These are phyloP conservation scores for Pimephales promelas DNA, from an alignment of 2,113 vertebrate species.

Conservation along the genomic window DNA sequence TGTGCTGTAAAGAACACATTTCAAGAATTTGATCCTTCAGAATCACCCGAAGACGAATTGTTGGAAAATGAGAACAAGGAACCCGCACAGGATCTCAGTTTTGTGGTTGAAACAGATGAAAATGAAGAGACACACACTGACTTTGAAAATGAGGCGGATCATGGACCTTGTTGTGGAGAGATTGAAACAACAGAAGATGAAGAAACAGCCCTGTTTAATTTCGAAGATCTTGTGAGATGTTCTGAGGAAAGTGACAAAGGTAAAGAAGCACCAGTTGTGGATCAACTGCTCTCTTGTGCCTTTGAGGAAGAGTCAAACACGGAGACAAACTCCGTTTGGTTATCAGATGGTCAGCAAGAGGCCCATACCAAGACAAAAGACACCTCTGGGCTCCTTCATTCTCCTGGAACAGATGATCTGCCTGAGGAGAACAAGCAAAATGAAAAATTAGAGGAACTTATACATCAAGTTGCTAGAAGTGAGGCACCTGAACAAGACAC, in stretches of 20 bases:
- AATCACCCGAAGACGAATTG: not conserved
- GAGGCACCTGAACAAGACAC: slow-evolving; percentile 24
- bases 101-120: slow-evolving; percentile 6
- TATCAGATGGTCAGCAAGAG: slow-evolving; percentile 16
- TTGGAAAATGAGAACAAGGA: slow-evolving; percentile 23
- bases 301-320: slow-evolving; percentile 32
- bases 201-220: slow-evolving; percentile 24
- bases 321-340: not conserved
- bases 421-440: not conserved
- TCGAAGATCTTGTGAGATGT: slow-evolving; percentile 58
- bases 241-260: slow-evolving; percentile 63
- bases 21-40: not conserved
- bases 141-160: not conserved
- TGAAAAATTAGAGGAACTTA: slow-evolving; percentile 29
- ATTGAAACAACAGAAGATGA: slow-evolving; percentile 50
- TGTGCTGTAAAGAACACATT: not conserved
- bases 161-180: slow-evolving; percentile 44
- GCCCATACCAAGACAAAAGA: not conserved
- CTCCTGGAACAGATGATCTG: not conserved
- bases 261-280: slow-evolving; percentile 5
- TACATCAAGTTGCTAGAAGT: slow-evolving; percentile 43
- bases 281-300: not conserved
- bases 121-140: slow-evolving; percentile 24
- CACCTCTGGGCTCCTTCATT: not conserved
- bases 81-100: not conserved